Evolutionary conservation across 2,113 vertebrate species (phyloP).

Genomic region (Syrrhaptes paradoxus): DNA sequence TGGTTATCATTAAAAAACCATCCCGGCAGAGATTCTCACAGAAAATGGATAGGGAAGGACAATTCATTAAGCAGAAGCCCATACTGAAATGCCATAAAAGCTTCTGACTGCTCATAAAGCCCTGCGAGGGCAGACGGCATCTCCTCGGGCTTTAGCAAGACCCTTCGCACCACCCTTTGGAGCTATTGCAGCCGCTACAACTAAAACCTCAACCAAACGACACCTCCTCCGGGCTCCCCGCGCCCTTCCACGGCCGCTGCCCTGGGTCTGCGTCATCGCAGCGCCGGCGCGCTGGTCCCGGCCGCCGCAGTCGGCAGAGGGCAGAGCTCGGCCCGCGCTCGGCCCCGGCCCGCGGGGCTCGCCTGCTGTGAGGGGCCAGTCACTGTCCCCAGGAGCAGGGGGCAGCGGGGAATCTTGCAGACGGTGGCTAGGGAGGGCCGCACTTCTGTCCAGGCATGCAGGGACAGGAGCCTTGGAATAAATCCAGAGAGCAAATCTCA

Average conservation of each 20-base stretch:
- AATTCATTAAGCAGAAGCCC: neutral
- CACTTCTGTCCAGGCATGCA: fast-evolving
- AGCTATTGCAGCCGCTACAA: neutral
- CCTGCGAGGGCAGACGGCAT: neutral
- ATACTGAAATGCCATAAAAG: neutral
- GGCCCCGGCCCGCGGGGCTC: fast-evolving
- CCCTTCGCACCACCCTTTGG: fast-evolving
- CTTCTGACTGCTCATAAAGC: neutral
- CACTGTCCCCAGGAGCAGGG: fast-evolving
- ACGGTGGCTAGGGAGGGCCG: neutral
- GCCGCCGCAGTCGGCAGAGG: neutral
- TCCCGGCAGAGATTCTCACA: neutral
- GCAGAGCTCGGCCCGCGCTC: neutral
- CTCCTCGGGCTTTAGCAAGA: neutral
- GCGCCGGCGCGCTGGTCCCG: fast-evolving
- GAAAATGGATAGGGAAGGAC: neutral
- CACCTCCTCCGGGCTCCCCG: fast-evolving
- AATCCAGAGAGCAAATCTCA: neutral
- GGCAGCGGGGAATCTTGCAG: neutral
- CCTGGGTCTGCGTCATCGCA: fast-evolving
- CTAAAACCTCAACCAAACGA: fast-evolving
- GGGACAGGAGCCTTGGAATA: neutral
- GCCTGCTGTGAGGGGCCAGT: fast-evolving
- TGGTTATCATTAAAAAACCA: neutral
- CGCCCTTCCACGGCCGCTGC: fast-evolving